Base-by-base conservation (phyloP, 2,113 vertebrate genomes). In the Buteo buteo region DNA sequence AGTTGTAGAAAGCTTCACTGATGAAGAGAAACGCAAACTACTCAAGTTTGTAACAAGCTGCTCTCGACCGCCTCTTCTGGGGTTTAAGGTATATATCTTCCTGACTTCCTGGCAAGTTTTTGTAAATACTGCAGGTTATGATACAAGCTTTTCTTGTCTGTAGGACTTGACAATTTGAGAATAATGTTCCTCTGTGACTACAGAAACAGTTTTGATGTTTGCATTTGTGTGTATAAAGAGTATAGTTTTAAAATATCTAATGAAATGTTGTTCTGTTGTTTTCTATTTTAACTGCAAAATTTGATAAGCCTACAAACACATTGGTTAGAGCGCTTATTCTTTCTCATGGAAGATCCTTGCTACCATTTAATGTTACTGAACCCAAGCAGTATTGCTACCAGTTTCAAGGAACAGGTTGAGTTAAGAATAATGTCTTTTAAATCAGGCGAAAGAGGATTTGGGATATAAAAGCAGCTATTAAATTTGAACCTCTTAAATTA, bases 41-140 rank as follows among this genome's bases (percentile, higher is more conserved):
- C 98, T 99, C 49, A 99, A 98, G 97, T 99, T 99, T 78, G 99
- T 99, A 66, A 99, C 99, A 6, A 99, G 99, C 97, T 99, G 99
- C 95, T 99, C 99, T 79, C 98, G 99, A 49, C 99, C 99, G 2
- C 99, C 99, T 1, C 99, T 99, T 83, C 97, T 99, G 94, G 99
- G 99, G 13, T 99, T 99, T 94, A 99, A 99, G 99, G 99, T 99
- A 96, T 88, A 12, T 12, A 47, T 38, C 77, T 49, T 94, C 18
- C 26, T 13, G 9, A 22, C 28, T 36, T 70, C 64, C 50, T 71
- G 19, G 24, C 26, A 50, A 31, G 12, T 21, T 76, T 74, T 11
- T 59, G 4, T 59, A 25, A 69, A 50, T n/a, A 24, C 29, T 52
- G 13, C 21, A 38, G 19, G 4, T 62, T 21, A 13, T 26, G 52